Evolutionary conservation across 2,888 invertebrate genomes (phyloP), one percentile per base, ranked within the genome.

Genomic region (Ectemnius continuus): DNA sequence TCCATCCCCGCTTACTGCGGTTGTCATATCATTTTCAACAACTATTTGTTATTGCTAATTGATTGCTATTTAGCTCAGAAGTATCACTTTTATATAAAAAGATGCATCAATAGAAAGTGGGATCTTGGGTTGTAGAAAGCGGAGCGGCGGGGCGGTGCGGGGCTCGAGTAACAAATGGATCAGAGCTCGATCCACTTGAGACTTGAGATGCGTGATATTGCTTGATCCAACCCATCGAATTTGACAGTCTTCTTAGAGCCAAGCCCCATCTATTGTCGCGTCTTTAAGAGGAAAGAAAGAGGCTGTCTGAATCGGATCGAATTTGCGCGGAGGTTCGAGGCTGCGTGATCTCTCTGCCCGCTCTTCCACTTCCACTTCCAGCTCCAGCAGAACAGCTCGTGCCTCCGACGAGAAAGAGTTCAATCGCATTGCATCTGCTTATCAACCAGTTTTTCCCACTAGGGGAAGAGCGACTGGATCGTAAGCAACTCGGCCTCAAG

Each of bases 311-410:
- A 20, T 45, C 61, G 69, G 73, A 80, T 80, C 80, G 76, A 75
- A 73, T 79, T 80, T 75, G 79, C 80, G 80, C 79, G 36, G 57
- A 70, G 57, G 72, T 76, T 67, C 76, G 74, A 79, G 73, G 73
- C 78, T 75, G 68, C 75, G 60, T 18, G 75, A 73, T 78, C 77
- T 70, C 59, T 56, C 26, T 36, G 36, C 8, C n/a, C 64, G 69
- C 70, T 71, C 73, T 65, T 67, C 77, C 74, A 74, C 57, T 77
- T 77, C 68, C 61, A 47, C 61, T 63, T 58, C 62, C 62, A 26
- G 23, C 23, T 23, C 20, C 20, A 20, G 20, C 20, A 20, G 20
- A 20, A 2, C 20, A 48, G 1, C 4, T 48, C 48, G 48, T 48
- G 4, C 36, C 36, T 36, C 11, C 36, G 36, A 6, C 36, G 36